These are phyloP conservation scores for Meriones unguiculatus DNA, from an alignment of 2,113 vertebrate species.

Conservation along the genomic window DNA sequence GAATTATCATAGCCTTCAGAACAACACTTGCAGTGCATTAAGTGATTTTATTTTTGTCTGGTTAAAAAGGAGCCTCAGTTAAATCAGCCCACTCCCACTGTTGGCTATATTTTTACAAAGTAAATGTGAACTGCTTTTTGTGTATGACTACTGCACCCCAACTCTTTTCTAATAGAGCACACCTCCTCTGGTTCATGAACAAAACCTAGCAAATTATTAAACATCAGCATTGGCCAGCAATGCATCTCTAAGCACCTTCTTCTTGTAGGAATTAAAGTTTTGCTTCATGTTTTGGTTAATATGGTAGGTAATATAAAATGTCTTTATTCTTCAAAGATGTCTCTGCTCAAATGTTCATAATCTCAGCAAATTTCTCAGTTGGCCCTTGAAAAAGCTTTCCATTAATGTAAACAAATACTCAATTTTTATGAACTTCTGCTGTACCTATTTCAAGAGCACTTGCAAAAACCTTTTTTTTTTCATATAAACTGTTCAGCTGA, in stretches of 20 bases:
- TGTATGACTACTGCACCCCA: not conserved
- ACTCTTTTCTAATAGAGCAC: not conserved
- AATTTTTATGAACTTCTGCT: not conserved
- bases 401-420: not conserved
- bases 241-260: not conserved
- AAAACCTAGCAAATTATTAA: not conserved
- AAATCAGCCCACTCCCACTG: not conserved
- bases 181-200: not conserved
- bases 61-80: not conserved
- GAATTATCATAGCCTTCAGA: conserved; percentile 5
- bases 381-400: too few relatives aligned
- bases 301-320: not conserved
- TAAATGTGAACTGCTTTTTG: not conserved
- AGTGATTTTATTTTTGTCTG: not conserved
- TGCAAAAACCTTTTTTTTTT: not conserved
- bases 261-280: not conserved
- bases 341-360: not conserved
- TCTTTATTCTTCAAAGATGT: not conserved
- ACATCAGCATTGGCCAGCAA: not conserved
- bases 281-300: not conserved
- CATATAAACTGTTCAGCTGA: not conserved
- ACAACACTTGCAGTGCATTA: not conserved
- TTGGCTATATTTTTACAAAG: not conserved
- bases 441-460: too few relatives aligned
- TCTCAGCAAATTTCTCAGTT: not conserved